Evolutionary conservation across 1,140 invertebrate genomes (phyloP), one percentile per base, ranked within the genome.

Genomic region (Holcopasites calliopsidis): DNA sequence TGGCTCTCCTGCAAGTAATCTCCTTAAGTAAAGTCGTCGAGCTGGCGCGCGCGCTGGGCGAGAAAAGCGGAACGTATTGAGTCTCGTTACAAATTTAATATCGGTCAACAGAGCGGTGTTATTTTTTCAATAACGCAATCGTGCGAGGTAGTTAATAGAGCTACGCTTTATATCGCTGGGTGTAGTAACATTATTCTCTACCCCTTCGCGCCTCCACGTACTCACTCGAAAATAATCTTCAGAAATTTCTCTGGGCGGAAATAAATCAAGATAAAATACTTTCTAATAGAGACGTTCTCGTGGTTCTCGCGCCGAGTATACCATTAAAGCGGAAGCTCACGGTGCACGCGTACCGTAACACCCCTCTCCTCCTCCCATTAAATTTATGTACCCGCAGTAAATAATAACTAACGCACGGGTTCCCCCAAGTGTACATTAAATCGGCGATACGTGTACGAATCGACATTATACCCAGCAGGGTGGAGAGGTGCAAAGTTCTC

Each of bases 381-480:
- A 82, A 83, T 83, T 83, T 83, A 83, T 83, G 81, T 82, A 79
- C 62, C 70, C 70, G 77, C 68, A 72, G 83, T 83, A 83, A 83
- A 83, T 83, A 83, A 83, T 83, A 83, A 83, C 76, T 38, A 52
- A 52, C 80, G 76, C 76, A 54, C 26, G 42, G 11, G 77, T 71
- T 71, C 72, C 80, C 66, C 72, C 77, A 61, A 75, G 81, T 83
- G 82, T 77, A 70, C 77, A 76, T 83, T 83, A 83, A 83, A 79
- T 83, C 82, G 80, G 64, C 80, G 76, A 82, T 79, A 83, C 62
- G 82, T 78, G 85, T 85, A 80, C 73, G 42, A 77, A 79, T 84
- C 73, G 81, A 83, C 82, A 58, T 85, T 83, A 73, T 76, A 75
- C 82, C 50, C 76, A 73, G 72, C 72, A 62, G 79, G 80, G 71